Conservation (phyloP, 2,113 vertebrate species). For the Oriolus oriolus region DNA sequence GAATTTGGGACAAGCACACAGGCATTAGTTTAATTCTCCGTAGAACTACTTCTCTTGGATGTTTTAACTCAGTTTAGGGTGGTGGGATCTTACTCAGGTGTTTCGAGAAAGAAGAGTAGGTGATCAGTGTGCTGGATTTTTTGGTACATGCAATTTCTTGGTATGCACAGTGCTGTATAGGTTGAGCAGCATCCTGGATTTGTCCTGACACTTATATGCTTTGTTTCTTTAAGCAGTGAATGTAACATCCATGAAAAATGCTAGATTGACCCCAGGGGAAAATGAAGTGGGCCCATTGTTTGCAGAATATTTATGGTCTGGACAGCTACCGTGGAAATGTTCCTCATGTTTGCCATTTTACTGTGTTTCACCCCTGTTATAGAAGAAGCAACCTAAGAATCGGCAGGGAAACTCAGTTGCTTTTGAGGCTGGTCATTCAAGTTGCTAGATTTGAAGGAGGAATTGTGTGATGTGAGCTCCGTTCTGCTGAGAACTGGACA, state of each 20-base stretch:
- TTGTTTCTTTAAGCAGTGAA: slow-evolving; percentile 35
- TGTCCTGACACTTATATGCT: background rate
- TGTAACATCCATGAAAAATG: slow-evolving; percentile 20
- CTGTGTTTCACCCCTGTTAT: background rate
- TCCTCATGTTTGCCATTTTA: background rate
- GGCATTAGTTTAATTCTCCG: background rate
- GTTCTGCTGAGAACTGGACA: slow-evolving; percentile 28
- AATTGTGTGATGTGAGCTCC: background rate
- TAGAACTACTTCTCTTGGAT: background rate
- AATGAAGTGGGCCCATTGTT: slow-evolving; percentile 2
- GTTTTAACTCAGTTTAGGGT: background rate
- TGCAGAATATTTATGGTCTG: slow-evolving; percentile 13
- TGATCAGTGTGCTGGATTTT: background rate
- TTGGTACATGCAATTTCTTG: background rate
- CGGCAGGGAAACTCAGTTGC: background rate
- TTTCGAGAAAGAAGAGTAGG: background rate
- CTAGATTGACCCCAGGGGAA: background rate
- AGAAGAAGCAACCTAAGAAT: background rate
- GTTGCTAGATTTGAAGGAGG: background rate
- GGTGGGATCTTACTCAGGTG: background rate
- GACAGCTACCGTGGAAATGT: background rate
- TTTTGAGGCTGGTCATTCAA: background rate
- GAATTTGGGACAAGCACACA: background rate
- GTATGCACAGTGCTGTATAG: background rate
- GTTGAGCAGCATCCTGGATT: background rate